Evolutionary conservation across 2,888 invertebrate genomes (phyloP).

Genomic region (Carabus problematicus): DNA sequence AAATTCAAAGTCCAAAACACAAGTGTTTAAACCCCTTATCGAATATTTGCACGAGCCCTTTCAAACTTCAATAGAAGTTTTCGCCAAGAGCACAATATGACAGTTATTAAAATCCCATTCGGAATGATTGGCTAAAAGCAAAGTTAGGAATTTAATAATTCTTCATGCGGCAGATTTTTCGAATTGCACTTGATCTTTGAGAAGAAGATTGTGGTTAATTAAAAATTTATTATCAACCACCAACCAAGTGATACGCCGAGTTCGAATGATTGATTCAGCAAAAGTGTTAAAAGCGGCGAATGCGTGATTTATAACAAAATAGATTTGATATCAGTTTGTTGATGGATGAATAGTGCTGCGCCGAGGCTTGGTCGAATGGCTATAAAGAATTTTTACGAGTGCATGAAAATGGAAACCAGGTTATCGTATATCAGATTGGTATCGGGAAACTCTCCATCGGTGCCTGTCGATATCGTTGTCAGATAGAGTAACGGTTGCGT

Average conservation of each 20-base stretch:
- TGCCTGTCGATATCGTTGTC: neutral
- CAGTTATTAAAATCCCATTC: neutral
- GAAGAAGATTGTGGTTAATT: neutral
- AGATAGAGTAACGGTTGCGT: neutral
- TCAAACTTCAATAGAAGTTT: neutral
- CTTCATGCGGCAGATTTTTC: neutral
- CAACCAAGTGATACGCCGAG: too few species aligned
- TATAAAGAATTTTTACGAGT: slow-evolving; percentile 28
- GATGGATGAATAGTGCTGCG: neutral
- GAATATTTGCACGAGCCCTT: slow-evolving; percentile 1
- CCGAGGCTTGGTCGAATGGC: neutral
- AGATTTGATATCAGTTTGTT: slow-evolving; percentile 16
- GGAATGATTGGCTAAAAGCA: neutral
- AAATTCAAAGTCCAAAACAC: neutral
- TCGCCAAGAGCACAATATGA: neutral
- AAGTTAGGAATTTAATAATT: neutral
- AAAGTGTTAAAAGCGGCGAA: slow-evolving; percentile 11
- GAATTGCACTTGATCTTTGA: neutral
- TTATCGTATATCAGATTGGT: neutral
- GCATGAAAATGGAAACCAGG: slow-evolving; percentile 12
- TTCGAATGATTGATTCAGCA: too few species aligned
- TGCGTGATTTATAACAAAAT: slow-evolving; percentile 28
- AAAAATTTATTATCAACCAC: neutral
- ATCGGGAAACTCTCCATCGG: neutral
- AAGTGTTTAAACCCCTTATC: neutral